Evolutionary conservation across 2,888 invertebrate species (phyloP), one percentile per base, ranked within the genome.

Genomic region (Agrotis exclamationis): DNA sequence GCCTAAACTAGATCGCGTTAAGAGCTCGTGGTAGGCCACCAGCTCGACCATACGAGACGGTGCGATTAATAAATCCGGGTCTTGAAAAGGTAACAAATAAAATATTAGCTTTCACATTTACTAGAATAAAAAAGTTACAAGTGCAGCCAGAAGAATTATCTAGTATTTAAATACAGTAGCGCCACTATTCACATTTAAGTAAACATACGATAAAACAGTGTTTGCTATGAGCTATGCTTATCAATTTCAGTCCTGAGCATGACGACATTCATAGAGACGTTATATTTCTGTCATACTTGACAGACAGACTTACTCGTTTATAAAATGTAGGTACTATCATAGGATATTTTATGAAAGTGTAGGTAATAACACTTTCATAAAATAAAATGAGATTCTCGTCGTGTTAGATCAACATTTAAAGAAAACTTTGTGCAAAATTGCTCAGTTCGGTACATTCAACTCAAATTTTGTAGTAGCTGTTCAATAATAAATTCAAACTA

Each of bases 81-180:
- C 39, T 39, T 39, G 11, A 39, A 39, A 39, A 39, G 39, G 39
- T 39, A 39, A 11, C 39, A 39, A 39, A 39, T 2, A 2, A 39
- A 11, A 11, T 39, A 11, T 11, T 39, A 39, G 11, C 39, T 11
- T 28, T 24, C 9, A 3, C 18, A 9, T 33, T 39, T 39, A 9
- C 39, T 5, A 33, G 1, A 33, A 1, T 51, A 9, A 56, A 18
- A 47, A 18, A 66, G 13, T 2, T 5, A 0, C 11, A 24, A 50
- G 33, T 16, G 57, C 20, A 45, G n/a, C 13, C 33, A 4, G 45
- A 9, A 70, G n/a, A 5, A 39, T 0, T 39, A 39, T 9, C 4
- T 47, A 50, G 48, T 77, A 1, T n/a, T 1, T 56, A 48, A 56
- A 70, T 47, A 77, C 74, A 47, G 74, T 77, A 74, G 77, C 77